Percentiles rank a stretch among this genome's conserved stretches.
These are phyloP conservation scores for Drosophila equinoxialis DNA, from an alignment of 1,140 invertebrate species.

Conservation along the genomic window DNA sequence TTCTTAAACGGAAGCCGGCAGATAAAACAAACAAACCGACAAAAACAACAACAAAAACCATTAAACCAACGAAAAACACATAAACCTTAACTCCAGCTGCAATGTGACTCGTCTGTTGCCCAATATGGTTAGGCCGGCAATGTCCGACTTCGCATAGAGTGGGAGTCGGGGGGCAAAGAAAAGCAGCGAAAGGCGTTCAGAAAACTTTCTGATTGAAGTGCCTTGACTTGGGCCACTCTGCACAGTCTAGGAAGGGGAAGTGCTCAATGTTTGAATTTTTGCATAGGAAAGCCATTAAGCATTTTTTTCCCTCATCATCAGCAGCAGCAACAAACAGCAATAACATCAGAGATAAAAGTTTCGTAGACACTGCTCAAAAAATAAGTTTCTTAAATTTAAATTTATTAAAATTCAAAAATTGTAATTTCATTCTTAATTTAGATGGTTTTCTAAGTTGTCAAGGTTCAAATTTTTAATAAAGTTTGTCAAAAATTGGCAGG, in stretches of 20 bases:
- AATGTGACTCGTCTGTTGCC: conserved; percentile 46
- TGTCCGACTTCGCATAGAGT: conserved; percentile 21
- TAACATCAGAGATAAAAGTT: conserved; percentile 56
- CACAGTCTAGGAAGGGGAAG: conserved; percentile 39
- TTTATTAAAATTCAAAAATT: no score
- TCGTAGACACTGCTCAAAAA: conserved; percentile 30
- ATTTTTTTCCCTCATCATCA: conserved; percentile 40
- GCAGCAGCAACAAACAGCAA: conserved; percentile 30
- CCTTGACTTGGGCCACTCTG: conserved; percentile 33
- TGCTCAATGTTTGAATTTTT: conserved; percentile 52
- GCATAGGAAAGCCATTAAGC: conserved; percentile 75
- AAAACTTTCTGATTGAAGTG: conserved; percentile 76
- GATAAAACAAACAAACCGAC: conserved; percentile 57
- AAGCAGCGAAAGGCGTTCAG: conserved; percentile 50
- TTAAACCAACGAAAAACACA: conserved; percentile 35
- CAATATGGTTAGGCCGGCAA: conserved; percentile 57
- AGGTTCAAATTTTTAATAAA: no score
- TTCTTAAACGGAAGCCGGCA: conserved; percentile 63
- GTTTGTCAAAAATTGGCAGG: no score
- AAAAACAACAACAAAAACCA: conserved; percentile 22
- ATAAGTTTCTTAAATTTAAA: background rate
- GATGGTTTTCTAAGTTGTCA: background rate
- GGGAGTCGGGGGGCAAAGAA: conserved; percentile 29
- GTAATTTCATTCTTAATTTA: background rate
- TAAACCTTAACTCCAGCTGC: conserved; percentile 43